Evolutionary conservation across 2,888 invertebrate species (phyloP).

Genomic region (Salticus scenicus): DNA sequence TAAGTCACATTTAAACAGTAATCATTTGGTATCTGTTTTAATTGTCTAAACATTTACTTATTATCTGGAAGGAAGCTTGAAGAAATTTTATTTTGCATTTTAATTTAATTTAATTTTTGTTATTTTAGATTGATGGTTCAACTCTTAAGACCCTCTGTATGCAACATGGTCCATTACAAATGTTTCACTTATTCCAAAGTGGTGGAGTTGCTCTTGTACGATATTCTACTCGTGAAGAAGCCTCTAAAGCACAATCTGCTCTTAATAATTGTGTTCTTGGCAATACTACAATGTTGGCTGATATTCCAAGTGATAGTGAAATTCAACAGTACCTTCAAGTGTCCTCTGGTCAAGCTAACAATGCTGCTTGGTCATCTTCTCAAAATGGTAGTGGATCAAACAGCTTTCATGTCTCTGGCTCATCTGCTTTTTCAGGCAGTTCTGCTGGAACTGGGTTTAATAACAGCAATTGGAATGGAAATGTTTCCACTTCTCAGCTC

Average conservation of each 20-base stretch:
- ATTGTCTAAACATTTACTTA: no score
- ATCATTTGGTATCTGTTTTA: no score
- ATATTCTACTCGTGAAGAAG: conserved; percentile 94
- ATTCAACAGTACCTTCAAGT: conserved; percentile 84
- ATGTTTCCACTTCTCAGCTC: conserved; percentile 75
- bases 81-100: no score
- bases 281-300: conserved; percentile 96
- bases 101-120: no score
- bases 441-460: not conserved
- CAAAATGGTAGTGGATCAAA: not conserved
- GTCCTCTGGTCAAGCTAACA: conserved; percentile 35
- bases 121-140: conserved; percentile 90
- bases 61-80: no score
- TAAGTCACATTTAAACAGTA: no score
- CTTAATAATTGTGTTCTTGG: conserved; percentile 95
- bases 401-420: not conserved
- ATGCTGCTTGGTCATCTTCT: not conserved
- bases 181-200: conserved; percentile 94
- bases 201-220: conserved; percentile 96
- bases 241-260: conserved; percentile 96
- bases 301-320: conserved; percentile 93
- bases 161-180: conserved; percentile 95
- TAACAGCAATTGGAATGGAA: conserved; percentile 34
- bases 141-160: conserved; percentile 95
- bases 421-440: conserved; percentile 6